phyloP scores from a whole-genome alignment of 1,140 invertebrate genomes.

The Platorchestia sp. region DNA sequence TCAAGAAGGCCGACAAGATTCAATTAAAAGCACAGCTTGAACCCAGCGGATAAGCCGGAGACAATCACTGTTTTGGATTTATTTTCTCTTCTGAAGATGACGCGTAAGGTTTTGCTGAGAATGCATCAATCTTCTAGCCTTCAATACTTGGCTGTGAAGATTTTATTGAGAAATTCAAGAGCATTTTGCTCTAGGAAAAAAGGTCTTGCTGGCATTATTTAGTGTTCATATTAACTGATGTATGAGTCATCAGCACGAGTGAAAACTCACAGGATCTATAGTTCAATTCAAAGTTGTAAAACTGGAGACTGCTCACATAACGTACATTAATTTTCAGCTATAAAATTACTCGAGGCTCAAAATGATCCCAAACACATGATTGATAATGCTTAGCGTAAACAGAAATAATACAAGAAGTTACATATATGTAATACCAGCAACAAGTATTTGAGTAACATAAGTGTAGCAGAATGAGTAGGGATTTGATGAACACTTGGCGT shows the following conservation, averaged over 20 bases:
- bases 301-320: neutral
- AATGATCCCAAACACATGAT: neutral
- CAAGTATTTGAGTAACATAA: neutral
- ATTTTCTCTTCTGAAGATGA: neutral
- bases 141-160: neutral
- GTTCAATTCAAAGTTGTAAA: neutral
- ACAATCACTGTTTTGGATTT: neutral
- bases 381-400: neutral
- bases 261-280: neutral
- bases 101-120: neutral
- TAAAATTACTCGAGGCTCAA: neutral
- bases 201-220: neutral
- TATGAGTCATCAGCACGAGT: too few species aligned
- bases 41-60: neutral
- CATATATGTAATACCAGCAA: neutral
- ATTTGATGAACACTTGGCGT: neutral
- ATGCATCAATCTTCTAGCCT: neutral
- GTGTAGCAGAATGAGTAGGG: neutral
- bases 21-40: conserved; percentile 8
- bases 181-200: neutral
- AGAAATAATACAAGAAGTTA: neutral
- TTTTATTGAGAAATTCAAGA: neutral
- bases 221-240: too few species aligned
- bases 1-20: neutral
- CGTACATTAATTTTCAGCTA: neutral